Percentiles rank a stretch among this genome's conserved stretches.
phyloP scores from a whole-genome alignment of 2,113 vertebrate species.

The Pelvicachromis taeniatus region DNA sequence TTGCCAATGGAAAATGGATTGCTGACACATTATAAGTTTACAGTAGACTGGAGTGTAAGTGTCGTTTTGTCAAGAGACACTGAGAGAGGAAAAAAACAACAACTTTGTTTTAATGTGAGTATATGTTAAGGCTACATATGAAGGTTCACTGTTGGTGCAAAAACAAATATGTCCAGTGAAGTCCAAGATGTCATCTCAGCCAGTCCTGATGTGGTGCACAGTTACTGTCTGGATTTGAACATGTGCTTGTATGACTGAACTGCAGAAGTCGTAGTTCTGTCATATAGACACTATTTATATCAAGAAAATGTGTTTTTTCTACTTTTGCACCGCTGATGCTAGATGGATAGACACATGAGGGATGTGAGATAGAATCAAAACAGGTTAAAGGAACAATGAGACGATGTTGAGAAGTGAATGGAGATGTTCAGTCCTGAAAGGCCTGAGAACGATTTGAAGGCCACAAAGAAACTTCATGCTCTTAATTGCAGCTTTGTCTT shows the following conservation, averaged over 20 bases:
- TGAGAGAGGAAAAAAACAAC: background rate
- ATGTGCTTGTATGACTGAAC: background rate
- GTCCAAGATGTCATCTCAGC: background rate
- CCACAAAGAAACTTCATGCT: background rate
- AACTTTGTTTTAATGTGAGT: background rate
- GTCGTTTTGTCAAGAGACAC: background rate
- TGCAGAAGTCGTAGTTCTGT: background rate
- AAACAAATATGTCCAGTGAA: background rate
- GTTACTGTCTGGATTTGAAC: background rate
- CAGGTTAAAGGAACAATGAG: background rate
- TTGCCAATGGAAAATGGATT: background rate
- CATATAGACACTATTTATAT: background rate
- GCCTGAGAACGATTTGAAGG: background rate
- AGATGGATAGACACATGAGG: background rate
- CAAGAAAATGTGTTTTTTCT: background rate
- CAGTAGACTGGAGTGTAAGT: background rate
- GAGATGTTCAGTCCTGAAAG: background rate
- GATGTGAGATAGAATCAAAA: background rate
- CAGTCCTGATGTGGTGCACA: background rate
- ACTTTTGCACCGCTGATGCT: background rate
- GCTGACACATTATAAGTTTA: background rate
- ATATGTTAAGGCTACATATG: background rate
- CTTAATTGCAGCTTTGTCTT: constrained; percentile 18
- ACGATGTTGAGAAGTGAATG: background rate
- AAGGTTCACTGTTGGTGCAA: background rate